phyloP scores from a whole-genome alignment of 2,797 vertebrate genomes.

The Cottoperca gobio region DNA sequence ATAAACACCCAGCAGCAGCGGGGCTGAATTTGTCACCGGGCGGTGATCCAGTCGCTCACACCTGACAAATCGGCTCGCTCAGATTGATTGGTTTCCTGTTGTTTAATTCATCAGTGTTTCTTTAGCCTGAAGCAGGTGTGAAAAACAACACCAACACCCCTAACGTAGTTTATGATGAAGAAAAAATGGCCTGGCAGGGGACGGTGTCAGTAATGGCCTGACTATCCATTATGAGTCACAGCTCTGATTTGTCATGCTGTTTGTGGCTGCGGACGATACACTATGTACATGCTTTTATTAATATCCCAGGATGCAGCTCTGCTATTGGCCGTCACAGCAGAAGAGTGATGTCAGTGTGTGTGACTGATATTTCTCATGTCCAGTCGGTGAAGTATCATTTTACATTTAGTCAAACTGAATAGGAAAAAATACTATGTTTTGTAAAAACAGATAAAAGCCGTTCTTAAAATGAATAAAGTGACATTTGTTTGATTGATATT shows the following conservation, averaged over 20 bases:
- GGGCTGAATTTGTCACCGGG: slow-evolving; percentile 66
- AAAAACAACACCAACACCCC: slow-evolving; percentile 61
- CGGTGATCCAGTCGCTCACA: slow-evolving; percentile 66
- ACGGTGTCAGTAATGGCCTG: slow-evolving; percentile 47
- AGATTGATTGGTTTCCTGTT: slow-evolving; percentile 80
- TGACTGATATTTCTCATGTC: slow-evolving; percentile 46
- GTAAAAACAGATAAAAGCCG: background rate
- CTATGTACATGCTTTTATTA: slow-evolving; percentile 60
- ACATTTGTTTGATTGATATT: background rate
- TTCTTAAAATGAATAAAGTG: background rate
- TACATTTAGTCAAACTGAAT: slow-evolving; percentile 1
- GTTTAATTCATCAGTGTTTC: slow-evolving; percentile 82
- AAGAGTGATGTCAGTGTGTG: slow-evolving; percentile 36
- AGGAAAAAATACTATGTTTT: background rate
- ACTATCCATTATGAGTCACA: slow-evolving; percentile 53
- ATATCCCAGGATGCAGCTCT: slow-evolving; percentile 40
- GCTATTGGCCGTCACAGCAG: slow-evolving; percentile 35
- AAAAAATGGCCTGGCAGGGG: slow-evolving; percentile 39
- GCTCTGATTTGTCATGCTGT: slow-evolving; percentile 53
- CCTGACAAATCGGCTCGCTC: slow-evolving; percentile 79
- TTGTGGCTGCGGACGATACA: slow-evolving; percentile 45
- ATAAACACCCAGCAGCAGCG: slow-evolving; percentile 37
- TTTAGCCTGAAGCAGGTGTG: slow-evolving; percentile 68
- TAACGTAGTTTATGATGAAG: slow-evolving; percentile 51
- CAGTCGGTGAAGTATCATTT: slow-evolving; percentile 24